Base-by-base conservation (phyloP, 2,888 invertebrate species). In the Caenorhabditis japonica region DNA sequence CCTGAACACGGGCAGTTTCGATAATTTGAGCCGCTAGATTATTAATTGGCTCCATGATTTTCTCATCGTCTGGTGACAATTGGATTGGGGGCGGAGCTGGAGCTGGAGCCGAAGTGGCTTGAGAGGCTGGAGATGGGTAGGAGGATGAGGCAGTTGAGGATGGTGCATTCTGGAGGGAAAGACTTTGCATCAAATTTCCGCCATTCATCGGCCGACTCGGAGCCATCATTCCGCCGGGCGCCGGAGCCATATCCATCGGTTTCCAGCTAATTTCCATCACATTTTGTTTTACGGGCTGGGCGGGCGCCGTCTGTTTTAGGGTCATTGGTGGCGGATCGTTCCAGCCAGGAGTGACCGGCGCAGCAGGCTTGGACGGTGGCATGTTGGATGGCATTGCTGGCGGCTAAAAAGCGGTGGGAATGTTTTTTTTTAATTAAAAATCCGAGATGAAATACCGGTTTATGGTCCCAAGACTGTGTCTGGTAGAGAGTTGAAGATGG, bases 401-500 rank as follows among this genome's bases (percentile, higher is more conserved):
- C 13, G 56, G 61, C 71, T 70, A 49, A 25, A 70, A 41, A 19
- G 30, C 23, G 2, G 12, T 23, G 17, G 12, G 19, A 19, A 7
- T 19, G n/a, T 12, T 7, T 21, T 39, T 21, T 44, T 56, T 4
- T 27, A 7, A 13, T 4, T 4, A 25, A 23, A 44, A 4, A 8
- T 25, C 10, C 4, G n/a, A 27, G 39, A 17, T n/a, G 15, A 12
- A 25, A 52, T 25, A 70, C 70, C 43, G 71, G 71, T 17, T 62
- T 62, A 43, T 71, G 71, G 52, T 71, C 51, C 71, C 71, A 71
- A 15, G 71, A 71, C 8, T 56, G 71, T 17, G 71, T 71, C 30
- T 62, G 71, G 41, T 71, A 71, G 21, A 71, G 62, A 10, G 51
- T 62, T 7, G 71, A 71, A 0, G 71, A 71, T 5, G 71, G 71